Percentiles rank a stretch among this genome's conserved stretches.
Evolutionary conservation across 1,140 invertebrate genomes (phyloP).

Genomic region (Lepidurus packardi): DNA sequence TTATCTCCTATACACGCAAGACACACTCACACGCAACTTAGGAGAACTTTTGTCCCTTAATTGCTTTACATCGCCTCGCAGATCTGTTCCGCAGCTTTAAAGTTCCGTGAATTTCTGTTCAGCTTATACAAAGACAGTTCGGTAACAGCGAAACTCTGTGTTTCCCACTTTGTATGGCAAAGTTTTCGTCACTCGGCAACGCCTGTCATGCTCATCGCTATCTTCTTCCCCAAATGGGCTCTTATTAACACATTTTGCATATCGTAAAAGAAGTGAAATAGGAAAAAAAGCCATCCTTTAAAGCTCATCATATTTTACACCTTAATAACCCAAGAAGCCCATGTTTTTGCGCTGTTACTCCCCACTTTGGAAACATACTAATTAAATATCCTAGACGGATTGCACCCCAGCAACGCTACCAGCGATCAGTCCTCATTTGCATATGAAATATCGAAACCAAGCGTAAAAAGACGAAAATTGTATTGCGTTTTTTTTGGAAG

Average conservation of each 20-base stretch:
- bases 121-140: not conserved
- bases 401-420: not conserved
- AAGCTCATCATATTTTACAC: not conserved
- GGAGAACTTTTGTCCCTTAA: not conserved
- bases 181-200: slow-evolving; percentile 8
- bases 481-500: not conserved
- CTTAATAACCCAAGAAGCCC: slow-evolving; percentile 1
- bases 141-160: not conserved
- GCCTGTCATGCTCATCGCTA: not conserved
- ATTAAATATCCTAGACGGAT: slow-evolving; percentile 11
- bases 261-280: not conserved
- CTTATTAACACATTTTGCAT: not conserved
- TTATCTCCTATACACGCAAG: not conserved
- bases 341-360: not conserved
- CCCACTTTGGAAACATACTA: not conserved
- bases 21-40: not conserved
- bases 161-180: not conserved
- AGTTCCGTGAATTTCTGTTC: not conserved
- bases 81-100: not conserved
- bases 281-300: not conserved
- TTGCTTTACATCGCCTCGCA: not conserved
- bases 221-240: not conserved
- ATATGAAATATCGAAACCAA: not conserved
- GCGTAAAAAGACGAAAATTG: not conserved
- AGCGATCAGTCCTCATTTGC: not conserved